Conservation (phyloP, 2,113 vertebrate genomes). For the Prinia subflava region DNA sequence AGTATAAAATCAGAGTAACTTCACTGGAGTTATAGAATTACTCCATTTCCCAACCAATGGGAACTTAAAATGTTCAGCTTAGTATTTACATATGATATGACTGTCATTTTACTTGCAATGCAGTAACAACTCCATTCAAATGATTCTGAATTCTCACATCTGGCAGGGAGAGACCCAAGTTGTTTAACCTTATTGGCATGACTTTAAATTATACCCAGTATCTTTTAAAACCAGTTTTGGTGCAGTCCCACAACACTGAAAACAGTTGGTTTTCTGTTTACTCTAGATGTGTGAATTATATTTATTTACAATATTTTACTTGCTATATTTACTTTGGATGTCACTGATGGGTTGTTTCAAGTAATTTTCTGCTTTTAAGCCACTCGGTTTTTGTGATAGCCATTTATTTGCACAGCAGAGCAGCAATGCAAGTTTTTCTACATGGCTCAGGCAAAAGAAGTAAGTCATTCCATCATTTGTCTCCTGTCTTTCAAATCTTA, state of each 20-base stretch:
- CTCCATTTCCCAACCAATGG: background rate
- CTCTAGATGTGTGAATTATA: background rate
- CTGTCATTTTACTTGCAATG: background rate
- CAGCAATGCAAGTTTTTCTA: background rate
- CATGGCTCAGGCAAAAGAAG: background rate
- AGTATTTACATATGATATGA: background rate
- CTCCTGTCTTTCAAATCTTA: background rate
- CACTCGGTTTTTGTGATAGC: accelerated
- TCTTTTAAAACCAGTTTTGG: background rate
- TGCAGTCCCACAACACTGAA: background rate
- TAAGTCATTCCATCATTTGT: background rate
- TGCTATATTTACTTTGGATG: background rate
- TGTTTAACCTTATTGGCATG: background rate
- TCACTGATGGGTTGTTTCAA: background rate
- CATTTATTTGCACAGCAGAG: background rate
- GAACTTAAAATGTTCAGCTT: background rate
- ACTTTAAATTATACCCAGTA: background rate
- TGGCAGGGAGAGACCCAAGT: background rate
- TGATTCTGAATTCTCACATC: background rate
- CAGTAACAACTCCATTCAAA: background rate
- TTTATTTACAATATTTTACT: background rate
- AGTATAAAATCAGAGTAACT: background rate
- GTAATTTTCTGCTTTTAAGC: background rate
- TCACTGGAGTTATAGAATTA: background rate
- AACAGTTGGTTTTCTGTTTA: background rate